phyloP scores from a whole-genome alignment of 2,797 vertebrate species.

The Sebastes cheni region DNA sequence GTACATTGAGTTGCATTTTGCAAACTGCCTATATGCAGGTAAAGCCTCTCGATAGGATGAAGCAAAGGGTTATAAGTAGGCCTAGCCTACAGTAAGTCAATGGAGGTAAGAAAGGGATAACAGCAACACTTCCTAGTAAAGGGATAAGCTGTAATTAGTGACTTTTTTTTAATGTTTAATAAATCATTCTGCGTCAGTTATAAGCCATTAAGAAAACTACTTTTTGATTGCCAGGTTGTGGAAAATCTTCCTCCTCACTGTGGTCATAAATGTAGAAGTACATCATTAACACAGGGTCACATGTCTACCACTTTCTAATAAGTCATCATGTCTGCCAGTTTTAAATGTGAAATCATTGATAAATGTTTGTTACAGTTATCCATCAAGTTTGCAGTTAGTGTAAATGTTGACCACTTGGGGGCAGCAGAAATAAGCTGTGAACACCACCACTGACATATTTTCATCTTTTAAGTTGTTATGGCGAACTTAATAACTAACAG shows the following conservation, averaged over 20 bases:
- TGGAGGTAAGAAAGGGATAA: too few relatives aligned
- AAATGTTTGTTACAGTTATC: background rate
- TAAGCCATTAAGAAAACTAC: too few relatives aligned
- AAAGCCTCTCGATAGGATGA: too few relatives aligned
- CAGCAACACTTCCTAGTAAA: too few relatives aligned
- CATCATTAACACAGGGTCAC: background rate
- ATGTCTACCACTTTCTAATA: background rate
- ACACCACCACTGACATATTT: background rate
- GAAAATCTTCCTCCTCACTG: too few relatives aligned
- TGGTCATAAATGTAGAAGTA: background rate
- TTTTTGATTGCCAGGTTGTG: too few relatives aligned
- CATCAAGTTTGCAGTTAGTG: background rate
- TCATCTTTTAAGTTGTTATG: background rate
- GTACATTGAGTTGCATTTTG: too few relatives aligned
- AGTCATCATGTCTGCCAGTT: background rate
- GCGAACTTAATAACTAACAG: background rate
- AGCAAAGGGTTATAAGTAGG: too few relatives aligned
- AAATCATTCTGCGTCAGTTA: too few relatives aligned
- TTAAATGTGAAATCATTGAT: background rate
- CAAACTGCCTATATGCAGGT: fast-evolving
- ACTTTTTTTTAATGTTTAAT: too few relatives aligned
- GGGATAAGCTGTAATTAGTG: too few relatives aligned
- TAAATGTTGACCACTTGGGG: background rate
- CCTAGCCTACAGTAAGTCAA: too few relatives aligned
- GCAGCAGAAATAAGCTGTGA: background rate